Evolutionary conservation across 2,888 invertebrate species (phyloP).

Genomic region (Stenichneumon culpator): DNA sequence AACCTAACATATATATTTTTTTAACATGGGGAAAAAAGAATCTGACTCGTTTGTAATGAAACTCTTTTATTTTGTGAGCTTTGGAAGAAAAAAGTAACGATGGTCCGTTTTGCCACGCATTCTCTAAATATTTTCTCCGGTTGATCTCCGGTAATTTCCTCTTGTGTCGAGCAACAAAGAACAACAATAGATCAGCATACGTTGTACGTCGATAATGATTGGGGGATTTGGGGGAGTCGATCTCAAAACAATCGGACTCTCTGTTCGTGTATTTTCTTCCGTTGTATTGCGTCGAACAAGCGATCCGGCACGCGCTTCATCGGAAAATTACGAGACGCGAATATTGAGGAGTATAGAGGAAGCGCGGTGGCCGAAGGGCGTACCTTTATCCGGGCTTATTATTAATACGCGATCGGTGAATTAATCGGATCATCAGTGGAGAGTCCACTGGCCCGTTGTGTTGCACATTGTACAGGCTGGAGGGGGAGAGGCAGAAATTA

Average conservation of each 20-base stretch:
- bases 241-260: not conserved
- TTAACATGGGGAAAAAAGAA: no score
- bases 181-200: no score
- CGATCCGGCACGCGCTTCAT: constrained; percentile 19
- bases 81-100: no score
- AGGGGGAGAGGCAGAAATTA: not conserved
- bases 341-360: constrained; percentile 22
- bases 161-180: no score
- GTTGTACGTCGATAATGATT: not conserved
- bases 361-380: not conserved
- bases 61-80: no score
- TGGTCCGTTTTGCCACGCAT: no score
- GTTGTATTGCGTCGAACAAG: constrained; percentile 16
- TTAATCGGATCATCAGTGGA: constrained; percentile 29
- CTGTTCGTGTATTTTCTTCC: not conserved
- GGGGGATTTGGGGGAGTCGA: not conserved
- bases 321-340: constrained; percentile 27
- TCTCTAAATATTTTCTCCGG: no score
- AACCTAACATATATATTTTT: no score
- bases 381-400: constrained; percentile 22
- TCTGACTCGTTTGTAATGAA: no score
- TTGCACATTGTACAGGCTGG: constrained; percentile 3
- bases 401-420: constrained; percentile 38
- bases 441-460: constrained; percentile 5
- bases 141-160: no score